These are phyloP conservation scores for Cephus pulcher DNA, from an alignment of 2,888 invertebrate genomes.

Conservation along the genomic window DNA sequence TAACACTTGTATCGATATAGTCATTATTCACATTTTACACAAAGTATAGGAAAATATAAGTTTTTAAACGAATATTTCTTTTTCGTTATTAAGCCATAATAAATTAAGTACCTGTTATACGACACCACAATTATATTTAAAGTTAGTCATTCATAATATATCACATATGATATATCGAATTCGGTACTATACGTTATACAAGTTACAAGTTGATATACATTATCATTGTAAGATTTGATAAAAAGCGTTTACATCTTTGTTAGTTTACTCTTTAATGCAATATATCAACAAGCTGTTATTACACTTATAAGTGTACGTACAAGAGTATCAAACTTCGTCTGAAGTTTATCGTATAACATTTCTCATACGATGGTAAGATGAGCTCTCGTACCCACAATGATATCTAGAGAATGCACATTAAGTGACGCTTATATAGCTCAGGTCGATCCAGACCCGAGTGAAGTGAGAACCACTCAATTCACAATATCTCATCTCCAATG, in stretches of 20 bases:
- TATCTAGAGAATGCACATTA: background rate
- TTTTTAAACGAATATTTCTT: background rate
- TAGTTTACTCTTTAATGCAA: background rate
- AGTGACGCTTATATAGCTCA: background rate
- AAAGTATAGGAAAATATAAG: background rate
- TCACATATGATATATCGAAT: conserved; percentile 3
- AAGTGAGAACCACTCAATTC: background rate
- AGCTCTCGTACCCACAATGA: background rate
- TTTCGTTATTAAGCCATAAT: background rate
- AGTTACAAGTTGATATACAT: background rate
- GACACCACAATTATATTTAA: conserved; percentile 6
- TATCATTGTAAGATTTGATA: background rate
- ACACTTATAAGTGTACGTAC: background rate
- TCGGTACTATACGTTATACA: conserved; percentile 9
- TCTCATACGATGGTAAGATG: background rate
- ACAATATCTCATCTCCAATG: background rate
- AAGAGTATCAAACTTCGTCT: background rate
- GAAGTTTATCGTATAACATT: background rate
- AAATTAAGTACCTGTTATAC: background rate
- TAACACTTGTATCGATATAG: background rate
- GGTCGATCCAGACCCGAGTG: background rate
- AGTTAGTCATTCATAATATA: conserved; percentile 13
- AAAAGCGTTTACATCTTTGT: background rate
- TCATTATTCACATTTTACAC: background rate
- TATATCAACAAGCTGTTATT: background rate